These are phyloP conservation scores for Danio kyathit DNA, from an alignment of 2,797 vertebrate genomes.

Conservation along the genomic window DNA sequence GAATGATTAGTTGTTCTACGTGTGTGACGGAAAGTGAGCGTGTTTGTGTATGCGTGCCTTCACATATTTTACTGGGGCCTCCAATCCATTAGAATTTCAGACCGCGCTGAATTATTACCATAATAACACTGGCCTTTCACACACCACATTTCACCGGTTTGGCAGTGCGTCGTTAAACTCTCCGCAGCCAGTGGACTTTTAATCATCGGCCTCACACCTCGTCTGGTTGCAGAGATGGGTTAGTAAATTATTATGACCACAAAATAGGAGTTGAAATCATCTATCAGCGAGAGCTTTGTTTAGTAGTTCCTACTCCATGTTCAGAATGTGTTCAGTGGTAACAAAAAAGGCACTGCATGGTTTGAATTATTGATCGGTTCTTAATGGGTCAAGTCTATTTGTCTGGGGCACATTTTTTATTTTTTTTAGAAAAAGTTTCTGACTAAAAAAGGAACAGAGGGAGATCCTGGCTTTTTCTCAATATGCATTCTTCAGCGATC, in stretches of 20 bases:
- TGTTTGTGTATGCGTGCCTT: constrained; percentile 22
- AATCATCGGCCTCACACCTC: constrained; percentile 61
- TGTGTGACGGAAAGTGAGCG: neutral
- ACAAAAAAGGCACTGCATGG: neutral
- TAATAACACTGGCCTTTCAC: constrained; percentile 67
- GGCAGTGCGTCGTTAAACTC: constrained; percentile 65
- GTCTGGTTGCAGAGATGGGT: constrained; percentile 57
- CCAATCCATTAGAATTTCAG: constrained; percentile 49
- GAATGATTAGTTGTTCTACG: constrained; percentile 10
- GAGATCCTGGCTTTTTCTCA: too few species aligned
- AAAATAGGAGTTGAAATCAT: constrained; percentile 58
- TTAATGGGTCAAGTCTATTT: neutral
- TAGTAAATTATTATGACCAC: constrained; percentile 63
- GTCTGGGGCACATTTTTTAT: neutral
- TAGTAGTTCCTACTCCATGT: neutral
- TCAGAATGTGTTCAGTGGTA: constrained; percentile 2
- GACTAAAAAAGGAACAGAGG: too few species aligned
- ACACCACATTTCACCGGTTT: constrained; percentile 66
- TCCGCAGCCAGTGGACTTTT: constrained; percentile 59
- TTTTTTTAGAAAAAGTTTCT: too few species aligned
- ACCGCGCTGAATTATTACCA: constrained; percentile 67
- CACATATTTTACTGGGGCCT: constrained; percentile 27
- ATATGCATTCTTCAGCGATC: too few species aligned
- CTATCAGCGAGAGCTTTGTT: constrained; percentile 33
- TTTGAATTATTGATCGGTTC: neutral